Evolutionary conservation across 2,797 vertebrate species (phyloP).

Genomic region (Falco rusticolus): DNA sequence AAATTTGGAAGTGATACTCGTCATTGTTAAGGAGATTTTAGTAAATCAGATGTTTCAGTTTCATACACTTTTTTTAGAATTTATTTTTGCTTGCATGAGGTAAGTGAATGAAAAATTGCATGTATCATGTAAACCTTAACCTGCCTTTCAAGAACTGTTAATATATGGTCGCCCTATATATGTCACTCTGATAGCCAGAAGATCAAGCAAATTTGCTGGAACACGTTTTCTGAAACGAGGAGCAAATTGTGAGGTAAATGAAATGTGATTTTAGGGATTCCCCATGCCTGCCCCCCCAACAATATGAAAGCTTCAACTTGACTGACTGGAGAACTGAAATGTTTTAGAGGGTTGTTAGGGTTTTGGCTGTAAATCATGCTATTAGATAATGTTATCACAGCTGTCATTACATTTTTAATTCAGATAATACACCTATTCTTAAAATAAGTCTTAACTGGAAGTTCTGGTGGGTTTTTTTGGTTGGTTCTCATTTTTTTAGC

Average conservation of each 20-base stretch:
- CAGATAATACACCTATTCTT: neutral
- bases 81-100: neutral
- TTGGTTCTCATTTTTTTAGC: neutral
- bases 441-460: neutral
- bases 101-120: neutral
- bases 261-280: neutral
- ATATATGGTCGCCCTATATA: conserved; percentile 96
- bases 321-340: neutral
- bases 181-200: conserved; percentile 94
- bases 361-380: neutral
- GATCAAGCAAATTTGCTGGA: conserved; percentile 95
- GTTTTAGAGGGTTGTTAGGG: neutral
- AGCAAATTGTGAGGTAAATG: conserved; percentile 91
- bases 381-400: neutral
- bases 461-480: neutral
- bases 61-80: neutral
- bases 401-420: neutral
- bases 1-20: neutral
- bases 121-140: conserved; percentile 76
- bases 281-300: neutral
- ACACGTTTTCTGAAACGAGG: conserved; percentile 98
- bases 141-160: conserved; percentile 84
- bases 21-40: neutral
- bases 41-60: neutral
- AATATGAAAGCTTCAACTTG: neutral